These are phyloP conservation scores for Ferdinandea cuprea DNA, from an alignment of 2,888 invertebrate genomes.

Conservation along the genomic window DNA sequence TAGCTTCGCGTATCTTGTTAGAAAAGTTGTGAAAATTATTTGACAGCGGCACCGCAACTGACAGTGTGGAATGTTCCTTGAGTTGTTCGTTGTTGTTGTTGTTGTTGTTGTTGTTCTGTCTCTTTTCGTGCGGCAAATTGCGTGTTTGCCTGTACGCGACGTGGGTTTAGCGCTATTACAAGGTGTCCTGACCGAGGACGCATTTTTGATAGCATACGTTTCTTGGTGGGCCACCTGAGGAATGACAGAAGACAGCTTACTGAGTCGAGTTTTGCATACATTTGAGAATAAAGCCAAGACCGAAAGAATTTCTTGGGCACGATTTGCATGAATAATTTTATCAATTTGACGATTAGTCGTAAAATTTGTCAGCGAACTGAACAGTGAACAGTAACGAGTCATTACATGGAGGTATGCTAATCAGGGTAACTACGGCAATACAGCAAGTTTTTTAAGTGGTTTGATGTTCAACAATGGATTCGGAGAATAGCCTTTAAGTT, in stretches of 20 bases:
- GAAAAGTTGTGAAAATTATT: conserved; percentile 69
- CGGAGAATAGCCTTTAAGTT: too few species aligned
- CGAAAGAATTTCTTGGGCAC: conserved; percentile 7
- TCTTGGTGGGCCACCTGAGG: conserved; percentile 50
- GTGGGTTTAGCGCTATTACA: conserved; percentile 41
- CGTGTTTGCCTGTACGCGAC: conserved; percentile 37
- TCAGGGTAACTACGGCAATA: background rate
- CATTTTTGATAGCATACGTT: conserved; percentile 34
- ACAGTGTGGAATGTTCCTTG: conserved; percentile 59
- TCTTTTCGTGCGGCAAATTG: conserved; percentile 49
- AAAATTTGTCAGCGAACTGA: conserved; percentile 34
- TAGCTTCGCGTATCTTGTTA: conserved; percentile 54
- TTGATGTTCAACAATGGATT: too few species aligned
- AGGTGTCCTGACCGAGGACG: conserved; percentile 44
- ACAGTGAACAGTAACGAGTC: conserved; percentile 23
- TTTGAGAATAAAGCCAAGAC: background rate
- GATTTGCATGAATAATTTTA: conserved; percentile 38
- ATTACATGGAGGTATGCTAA: background rate
- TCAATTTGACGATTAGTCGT: conserved; percentile 1
- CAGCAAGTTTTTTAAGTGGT: too few species aligned
- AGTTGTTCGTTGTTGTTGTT: conserved; percentile 27
- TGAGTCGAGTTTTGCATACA: conserved; percentile 29
- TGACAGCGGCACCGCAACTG: conserved; percentile 71
- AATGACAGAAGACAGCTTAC: conserved; percentile 37
- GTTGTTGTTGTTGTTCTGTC: conserved; percentile 35